Conservation (phyloP, 2,888 invertebrate species). For the Pilophorus perplexus region DNA sequence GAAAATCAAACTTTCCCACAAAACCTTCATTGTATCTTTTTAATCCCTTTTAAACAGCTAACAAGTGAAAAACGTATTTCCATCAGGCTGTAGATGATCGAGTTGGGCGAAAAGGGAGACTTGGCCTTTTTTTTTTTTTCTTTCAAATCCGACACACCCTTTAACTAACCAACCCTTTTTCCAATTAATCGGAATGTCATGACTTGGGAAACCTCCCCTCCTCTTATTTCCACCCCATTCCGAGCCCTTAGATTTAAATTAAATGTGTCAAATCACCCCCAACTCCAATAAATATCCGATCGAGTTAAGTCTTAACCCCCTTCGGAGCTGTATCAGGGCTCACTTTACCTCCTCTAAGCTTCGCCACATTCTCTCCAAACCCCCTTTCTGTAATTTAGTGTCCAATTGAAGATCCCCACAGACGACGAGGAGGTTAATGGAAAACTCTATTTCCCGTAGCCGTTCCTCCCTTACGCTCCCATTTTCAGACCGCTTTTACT, state of each 20-base stretch:
- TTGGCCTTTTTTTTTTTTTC: conserved; percentile 3
- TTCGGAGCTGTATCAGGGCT: no score
- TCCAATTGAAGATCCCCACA: conserved; percentile 35
- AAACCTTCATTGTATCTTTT: no score
- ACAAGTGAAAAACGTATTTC: no score
- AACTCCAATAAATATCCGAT: conserved; percentile 40
- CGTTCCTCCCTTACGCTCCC: conserved; percentile 1
- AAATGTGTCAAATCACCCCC: conserved; percentile 40
- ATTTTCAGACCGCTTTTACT: conserved; percentile 5
- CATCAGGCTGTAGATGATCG: no score
- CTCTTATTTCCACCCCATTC: neutral
- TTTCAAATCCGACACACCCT: conserved; percentile 31
- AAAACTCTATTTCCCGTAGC: conserved; percentile 36
- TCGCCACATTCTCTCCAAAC: conserved; percentile 14
- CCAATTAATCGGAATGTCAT: conserved; percentile 38
- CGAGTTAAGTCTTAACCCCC: conserved; percentile 36
- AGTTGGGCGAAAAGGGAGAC: no score
- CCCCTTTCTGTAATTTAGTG: conserved; percentile 31
- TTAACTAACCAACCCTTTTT: conserved; percentile 34
- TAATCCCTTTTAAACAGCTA: no score
- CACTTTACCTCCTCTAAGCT: neutral
- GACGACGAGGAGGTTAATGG: conserved; percentile 35
- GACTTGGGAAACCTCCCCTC: conserved; percentile 17
- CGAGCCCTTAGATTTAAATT: conserved; percentile 38
- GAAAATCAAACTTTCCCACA: no score